Evolutionary conservation across 2,797 vertebrate species (phyloP).

Genomic region (Limosa lapponica): DNA sequence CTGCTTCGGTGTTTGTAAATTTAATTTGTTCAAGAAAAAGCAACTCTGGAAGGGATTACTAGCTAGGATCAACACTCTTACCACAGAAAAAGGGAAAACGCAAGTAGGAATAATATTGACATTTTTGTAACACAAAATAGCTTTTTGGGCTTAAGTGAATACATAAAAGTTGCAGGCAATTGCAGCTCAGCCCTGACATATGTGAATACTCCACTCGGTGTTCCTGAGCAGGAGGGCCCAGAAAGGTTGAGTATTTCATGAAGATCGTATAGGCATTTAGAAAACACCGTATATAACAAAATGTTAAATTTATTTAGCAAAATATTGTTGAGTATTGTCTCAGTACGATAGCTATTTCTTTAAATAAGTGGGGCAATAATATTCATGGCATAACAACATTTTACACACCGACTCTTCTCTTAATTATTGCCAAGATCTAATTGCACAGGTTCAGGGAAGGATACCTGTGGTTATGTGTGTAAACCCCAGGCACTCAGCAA

Average conservation of each 20-base stretch:
- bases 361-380: not conserved
- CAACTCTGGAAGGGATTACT: conserved; percentile 58
- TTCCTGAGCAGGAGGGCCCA: not conserved
- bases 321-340: not conserved
- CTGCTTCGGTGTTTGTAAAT: conserved; percentile 51
- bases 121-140: conserved; percentile 32
- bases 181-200: not conserved
- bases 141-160: conserved; percentile 16
- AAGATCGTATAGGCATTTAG: not conserved
- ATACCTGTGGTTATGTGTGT: not conserved
- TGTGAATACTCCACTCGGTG: not conserved
- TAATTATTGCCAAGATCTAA: not conserved
- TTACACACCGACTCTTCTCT: not conserved
- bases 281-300: not conserved
- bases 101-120: conserved; percentile 35
- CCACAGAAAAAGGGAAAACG: conserved; percentile 30
- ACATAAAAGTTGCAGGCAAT: not conserved
- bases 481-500: not conserved
- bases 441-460: not conserved
- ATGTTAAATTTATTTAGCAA: not conserved
- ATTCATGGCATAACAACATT: not conserved
- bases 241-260: not conserved
- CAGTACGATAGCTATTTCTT: not conserved
- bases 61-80: conserved; percentile 42
- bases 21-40: conserved; percentile 70